phyloP scores from a whole-genome alignment of 2,888 invertebrate genomes.

The Sympetrum striolatum region DNA sequence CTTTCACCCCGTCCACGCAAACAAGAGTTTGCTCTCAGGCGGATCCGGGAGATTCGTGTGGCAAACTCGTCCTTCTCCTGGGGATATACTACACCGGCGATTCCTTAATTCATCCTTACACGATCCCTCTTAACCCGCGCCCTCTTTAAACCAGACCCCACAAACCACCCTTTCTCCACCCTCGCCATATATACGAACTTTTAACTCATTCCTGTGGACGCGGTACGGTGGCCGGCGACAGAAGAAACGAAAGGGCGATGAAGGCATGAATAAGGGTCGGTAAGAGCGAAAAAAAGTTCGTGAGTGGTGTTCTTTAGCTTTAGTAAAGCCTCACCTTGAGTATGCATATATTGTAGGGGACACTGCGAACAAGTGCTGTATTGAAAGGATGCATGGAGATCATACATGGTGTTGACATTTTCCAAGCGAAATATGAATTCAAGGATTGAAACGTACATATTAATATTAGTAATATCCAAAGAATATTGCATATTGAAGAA shows the following conservation, averaged over 20 bases:
- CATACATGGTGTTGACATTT: no score
- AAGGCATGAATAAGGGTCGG: not conserved
- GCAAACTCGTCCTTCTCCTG: not conserved
- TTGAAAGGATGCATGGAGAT: no score
- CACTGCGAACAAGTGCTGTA: no score
- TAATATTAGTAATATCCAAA: no score
- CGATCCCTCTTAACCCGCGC: not conserved
- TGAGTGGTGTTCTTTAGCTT: not conserved
- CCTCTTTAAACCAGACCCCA: not conserved
- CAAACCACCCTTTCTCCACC: not conserved
- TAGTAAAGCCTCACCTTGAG: no score
- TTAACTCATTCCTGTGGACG: no score
- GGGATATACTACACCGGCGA: not conserved
- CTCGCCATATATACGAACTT: not conserved
- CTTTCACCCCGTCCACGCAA: not conserved
- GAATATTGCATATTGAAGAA: no score
- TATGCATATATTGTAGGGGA: no score
- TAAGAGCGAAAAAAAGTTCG: not conserved
- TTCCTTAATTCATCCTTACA: not conserved
- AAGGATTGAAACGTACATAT: no score
- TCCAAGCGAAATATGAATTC: no score
- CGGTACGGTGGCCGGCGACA: not conserved
- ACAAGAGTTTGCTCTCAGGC: not conserved
- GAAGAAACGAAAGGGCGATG: not conserved
- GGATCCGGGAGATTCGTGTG: not conserved